phyloP scores from a whole-genome alignment of 2,113 vertebrate genomes.

The Gila orcuttii region DNA sequence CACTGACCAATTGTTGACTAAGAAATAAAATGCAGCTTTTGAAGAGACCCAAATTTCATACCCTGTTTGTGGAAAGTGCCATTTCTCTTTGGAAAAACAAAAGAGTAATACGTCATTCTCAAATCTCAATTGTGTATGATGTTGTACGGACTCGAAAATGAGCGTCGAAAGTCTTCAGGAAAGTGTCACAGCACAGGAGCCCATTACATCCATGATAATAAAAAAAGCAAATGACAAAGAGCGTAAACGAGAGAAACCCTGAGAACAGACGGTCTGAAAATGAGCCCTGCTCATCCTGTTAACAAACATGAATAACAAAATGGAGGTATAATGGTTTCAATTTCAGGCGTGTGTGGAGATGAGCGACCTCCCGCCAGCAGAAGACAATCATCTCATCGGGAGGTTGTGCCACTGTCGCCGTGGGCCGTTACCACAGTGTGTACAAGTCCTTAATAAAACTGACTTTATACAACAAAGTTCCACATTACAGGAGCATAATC shows the following conservation, averaged over 20 bases:
- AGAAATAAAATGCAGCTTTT: not conserved
- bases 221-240: slow-evolving; percentile 60
- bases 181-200: slow-evolving; percentile 23
- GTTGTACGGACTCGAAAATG: not conserved
- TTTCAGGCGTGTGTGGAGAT: slow-evolving; percentile 78
- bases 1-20: not conserved
- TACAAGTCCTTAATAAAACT: slow-evolving; percentile 80
- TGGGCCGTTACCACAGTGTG: slow-evolving; percentile 69
- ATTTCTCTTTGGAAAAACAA: not conserved
- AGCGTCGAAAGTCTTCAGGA: not conserved
- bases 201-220: slow-evolving; percentile 47
- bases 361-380: slow-evolving; percentile 77
- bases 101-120: not conserved
- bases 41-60: no score
- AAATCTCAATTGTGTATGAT: not conserved
- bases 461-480: slow-evolving; percentile 72
- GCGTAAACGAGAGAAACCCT: slow-evolving; percentile 44
- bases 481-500: slow-evolving; percentile 74
- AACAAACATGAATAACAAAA: slow-evolving; percentile 76
- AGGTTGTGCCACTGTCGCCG: slow-evolving; percentile 42
- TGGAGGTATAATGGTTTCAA: slow-evolving; percentile 83
- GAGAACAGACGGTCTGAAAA: slow-evolving; percentile 59
- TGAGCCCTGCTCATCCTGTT: slow-evolving; percentile 65
- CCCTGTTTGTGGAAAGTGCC: not conserved
- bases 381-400: slow-evolving; percentile 75